Conservation (phyloP, 2,797 vertebrate genomes). For the Acanthornis magna region DNA sequence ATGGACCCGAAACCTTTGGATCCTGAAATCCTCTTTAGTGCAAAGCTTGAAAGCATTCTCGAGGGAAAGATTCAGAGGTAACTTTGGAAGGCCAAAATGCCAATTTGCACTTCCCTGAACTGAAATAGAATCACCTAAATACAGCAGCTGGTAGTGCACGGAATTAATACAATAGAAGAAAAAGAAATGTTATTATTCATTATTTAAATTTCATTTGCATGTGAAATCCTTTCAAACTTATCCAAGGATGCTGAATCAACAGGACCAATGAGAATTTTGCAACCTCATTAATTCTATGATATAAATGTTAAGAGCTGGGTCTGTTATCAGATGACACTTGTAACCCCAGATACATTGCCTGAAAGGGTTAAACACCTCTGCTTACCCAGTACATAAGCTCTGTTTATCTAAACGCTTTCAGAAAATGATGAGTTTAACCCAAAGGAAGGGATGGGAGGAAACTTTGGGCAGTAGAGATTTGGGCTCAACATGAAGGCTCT, state of each 20-base stretch:
- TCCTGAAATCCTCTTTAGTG: not conserved
- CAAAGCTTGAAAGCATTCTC: not conserved
- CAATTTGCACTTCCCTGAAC: not conserved
- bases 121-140: not conserved
- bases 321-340: not conserved
- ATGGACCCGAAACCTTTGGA: not conserved
- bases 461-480: not conserved
- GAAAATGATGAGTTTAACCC: not conserved
- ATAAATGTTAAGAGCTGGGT: not conserved
- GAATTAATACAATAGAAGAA: not conserved
- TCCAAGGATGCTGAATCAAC: not conserved
- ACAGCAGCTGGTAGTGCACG: not conserved
- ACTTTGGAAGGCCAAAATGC: not conserved
- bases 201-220: not conserved
- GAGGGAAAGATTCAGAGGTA: not conserved
- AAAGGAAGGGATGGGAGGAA: not conserved
- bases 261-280: not conserved
- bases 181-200: not conserved
- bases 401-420: not conserved
- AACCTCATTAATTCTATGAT: not conserved
- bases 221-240: not conserved
- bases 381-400: not conserved
- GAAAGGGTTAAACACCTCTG: not conserved
- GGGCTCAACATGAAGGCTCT: not conserved
- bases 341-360: not conserved